These are phyloP conservation scores for Salticus scenicus DNA, from an alignment of 2,888 invertebrate species.

Conservation along the genomic window DNA sequence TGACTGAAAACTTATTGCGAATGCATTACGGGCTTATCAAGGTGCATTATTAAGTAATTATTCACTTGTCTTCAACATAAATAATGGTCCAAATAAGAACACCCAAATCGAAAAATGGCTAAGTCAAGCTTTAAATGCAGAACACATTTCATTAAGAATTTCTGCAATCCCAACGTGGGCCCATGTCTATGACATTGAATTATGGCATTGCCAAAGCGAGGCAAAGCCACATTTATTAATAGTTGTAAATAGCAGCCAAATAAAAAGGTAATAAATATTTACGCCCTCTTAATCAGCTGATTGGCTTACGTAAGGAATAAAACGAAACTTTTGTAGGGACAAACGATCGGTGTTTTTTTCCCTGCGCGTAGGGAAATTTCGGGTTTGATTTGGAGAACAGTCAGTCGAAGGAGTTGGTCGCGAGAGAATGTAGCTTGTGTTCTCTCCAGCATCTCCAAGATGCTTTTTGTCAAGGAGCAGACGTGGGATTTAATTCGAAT, in stretches of 20 bases:
- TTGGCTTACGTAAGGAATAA: background rate
- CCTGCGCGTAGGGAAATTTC: background rate
- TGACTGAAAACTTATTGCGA: background rate
- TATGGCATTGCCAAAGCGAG: background rate
- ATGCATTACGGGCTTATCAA: background rate
- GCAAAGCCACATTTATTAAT: background rate
- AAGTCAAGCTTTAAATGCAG: background rate
- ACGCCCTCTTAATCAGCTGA: background rate
- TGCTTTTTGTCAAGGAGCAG: background rate
- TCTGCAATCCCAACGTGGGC: background rate
- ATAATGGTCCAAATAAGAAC: background rate
- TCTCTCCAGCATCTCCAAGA: background rate
- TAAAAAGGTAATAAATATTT: constrained; percentile 10
- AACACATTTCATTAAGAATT: background rate
- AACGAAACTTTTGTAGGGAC: background rate
- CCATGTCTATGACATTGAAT: background rate
- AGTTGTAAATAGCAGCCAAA: background rate
- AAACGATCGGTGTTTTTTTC: background rate
- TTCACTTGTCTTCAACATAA: background rate
- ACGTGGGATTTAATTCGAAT: background rate
- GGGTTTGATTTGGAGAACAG: background rate
- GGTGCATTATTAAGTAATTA: background rate
- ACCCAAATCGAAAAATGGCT: background rate
- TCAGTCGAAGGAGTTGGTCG: background rate
- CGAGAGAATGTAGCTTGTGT: background rate